phyloP scores from a whole-genome alignment of 2,113 vertebrate species.

The Myiopsitta monachus region DNA sequence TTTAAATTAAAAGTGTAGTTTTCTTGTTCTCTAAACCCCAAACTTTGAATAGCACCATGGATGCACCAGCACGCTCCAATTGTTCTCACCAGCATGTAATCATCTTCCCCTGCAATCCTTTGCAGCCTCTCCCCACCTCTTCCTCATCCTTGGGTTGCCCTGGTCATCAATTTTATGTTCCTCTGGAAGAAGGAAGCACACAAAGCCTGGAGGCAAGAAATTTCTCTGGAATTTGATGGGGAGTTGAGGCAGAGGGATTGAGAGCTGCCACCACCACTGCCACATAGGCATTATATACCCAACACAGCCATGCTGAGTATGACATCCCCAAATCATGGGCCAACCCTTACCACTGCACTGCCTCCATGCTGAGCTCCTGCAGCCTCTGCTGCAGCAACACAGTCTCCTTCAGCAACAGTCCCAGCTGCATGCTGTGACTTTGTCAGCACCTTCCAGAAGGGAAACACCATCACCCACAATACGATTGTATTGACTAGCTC shows the following conservation, averaged over 20 bases:
- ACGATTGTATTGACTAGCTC: neutral
- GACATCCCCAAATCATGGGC: neutral
- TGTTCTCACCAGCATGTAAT: neutral
- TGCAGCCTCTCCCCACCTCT: neutral
- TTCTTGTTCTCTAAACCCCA: neutral
- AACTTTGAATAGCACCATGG: neutral
- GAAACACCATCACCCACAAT: neutral
- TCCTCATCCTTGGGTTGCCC: neutral
- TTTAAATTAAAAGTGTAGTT: neutral
- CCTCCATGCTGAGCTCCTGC: neutral
- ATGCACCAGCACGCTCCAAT: neutral
- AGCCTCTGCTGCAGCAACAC: accelerated
- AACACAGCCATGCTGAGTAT: neutral
- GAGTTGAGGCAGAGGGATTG: neutral
- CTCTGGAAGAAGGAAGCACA: neutral
- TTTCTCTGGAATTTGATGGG: neutral
- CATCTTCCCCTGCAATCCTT: neutral
- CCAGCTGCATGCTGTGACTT: neutral
- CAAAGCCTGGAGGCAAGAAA: neutral
- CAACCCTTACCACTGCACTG: neutral
- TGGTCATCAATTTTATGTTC: neutral
- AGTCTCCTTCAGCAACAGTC: neutral
- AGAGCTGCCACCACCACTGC: neutral
- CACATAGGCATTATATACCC: neutral
- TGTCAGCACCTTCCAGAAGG: neutral